Base-by-base conservation (phyloP, 2,888 invertebrate species). In the Cremastobaeus sp. region DNA sequence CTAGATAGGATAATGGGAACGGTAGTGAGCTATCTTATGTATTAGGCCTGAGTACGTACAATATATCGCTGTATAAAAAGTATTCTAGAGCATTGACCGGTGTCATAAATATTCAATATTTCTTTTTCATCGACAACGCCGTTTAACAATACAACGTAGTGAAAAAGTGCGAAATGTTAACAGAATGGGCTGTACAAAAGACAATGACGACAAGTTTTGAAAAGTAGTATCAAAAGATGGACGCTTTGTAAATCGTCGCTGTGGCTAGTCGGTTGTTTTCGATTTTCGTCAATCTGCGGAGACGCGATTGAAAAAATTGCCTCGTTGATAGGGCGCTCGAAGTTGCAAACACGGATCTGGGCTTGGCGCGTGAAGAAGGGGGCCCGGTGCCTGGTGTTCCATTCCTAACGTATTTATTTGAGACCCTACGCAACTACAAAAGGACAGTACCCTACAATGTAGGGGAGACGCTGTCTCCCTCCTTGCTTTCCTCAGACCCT, bases 381-480 rank as follows among this genome's bases (percentile, higher is more conserved):
- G 83, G 84, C 84, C 85, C 83, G 84, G 81, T 86, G 86, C 83
- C 69, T 69, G 69, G 77, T 69, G 70, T 86, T 84, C 82, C 82
- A 81, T 79, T 84, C 83, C 79, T 84, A 86, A 87, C 86, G 86
- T 86, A 87, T 84, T 86, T 86, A 86, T 87, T 85, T 82, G 85
- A 86, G 66, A 84, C 84, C 83, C 81, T 81, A 81, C 74, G 80
- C 75, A 82, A 81, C 79, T 82, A 83, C 82, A 84, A 85, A 86
- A 85, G 82, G 80, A 81, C 81, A 81, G 79, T 82, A 81, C 79
- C 81, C 83, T 78, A 80, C 69, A 69, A 71, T 77, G 77, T 73
- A 82, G 79, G 81, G 79, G 79, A 81, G 76, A 77, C 59, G 69
- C 72, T 65, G 34, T 52, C 69, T 70, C 75, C 64, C 71, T 72